Base-by-base conservation (phyloP, 2,888 invertebrate genomes). In the Euzophera pinguis region DNA sequence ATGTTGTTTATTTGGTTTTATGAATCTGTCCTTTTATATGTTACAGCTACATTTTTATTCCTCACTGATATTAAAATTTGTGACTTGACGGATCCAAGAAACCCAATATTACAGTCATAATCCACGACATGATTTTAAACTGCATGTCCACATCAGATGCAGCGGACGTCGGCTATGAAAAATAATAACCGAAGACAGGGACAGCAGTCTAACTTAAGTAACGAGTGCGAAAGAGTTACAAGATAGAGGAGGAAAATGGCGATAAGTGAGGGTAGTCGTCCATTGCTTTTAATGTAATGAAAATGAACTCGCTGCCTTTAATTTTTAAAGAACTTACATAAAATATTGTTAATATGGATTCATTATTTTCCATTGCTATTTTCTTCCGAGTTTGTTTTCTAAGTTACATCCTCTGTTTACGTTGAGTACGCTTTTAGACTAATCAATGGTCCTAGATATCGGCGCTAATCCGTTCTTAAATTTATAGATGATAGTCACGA, bases 221-320 rank as follows among this genome's bases (percentile, higher is more conserved):
- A 10, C 3, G n/a, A 1, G 45, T 45, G 14, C 10, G 45, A 45
- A n/a, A 14, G 32, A 32, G 45, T 10, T 14, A 34, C 14, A 16
- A 45, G 32, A 45, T 32, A n/a, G n/a, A n/a, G 14, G 45, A 6
- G 32, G 14, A 16, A 32, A 45, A 45, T 10, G 16, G 29, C 43
- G 29, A 43, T 29, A 43, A 29, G 29, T 12, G 13, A 12, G 43
- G 45, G 10, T 16, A 14, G 1, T n/a, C 32, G 16, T 45, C 45
- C 45, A 45, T 45, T 45, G 45, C 45, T 45, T 45, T 45, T 45
- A 34, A 45, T 45, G 45, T 32, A 32, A 45, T 45, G 45, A 45
- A 45, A 45, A 34, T 34, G 32, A 45, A 45, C 32, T 16, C 45
- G 32, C 32, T 32, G 14, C 32, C 45, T 32, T 32, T 13, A 34